Percentiles rank a stretch among this genome's conserved stretches.
These are phyloP conservation scores for Standfussiana lucernea DNA, from an alignment of 2,888 invertebrate species.

Conservation along the genomic window DNA sequence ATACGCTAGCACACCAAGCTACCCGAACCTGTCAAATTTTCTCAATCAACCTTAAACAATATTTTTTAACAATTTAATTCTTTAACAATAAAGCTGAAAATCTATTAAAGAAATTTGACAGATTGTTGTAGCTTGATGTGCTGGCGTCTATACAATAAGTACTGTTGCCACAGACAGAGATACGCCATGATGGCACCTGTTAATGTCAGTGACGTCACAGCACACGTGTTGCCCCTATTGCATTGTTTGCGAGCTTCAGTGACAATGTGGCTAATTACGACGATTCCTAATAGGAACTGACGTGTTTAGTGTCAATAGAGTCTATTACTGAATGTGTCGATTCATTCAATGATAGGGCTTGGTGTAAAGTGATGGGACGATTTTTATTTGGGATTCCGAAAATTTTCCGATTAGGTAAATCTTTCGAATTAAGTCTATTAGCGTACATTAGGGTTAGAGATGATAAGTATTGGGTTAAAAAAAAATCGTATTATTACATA, in stretches of 20 bases:
- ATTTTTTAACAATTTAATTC: no score
- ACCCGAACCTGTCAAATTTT: no score
- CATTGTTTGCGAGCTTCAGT: slow-evolving; percentile 52
- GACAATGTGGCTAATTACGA: slow-evolving; percentile 45
- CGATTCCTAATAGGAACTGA: slow-evolving; percentile 30
- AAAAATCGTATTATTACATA: background rate
- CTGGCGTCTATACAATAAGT: no score
- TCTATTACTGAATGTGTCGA: background rate
- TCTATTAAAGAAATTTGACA: no score
- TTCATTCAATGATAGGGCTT: slow-evolving; percentile 28
- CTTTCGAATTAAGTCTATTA: background rate
- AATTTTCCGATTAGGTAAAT: background rate
- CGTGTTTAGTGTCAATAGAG: background rate
- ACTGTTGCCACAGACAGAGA: slow-evolving; percentile 35
- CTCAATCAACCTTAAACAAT: no score
- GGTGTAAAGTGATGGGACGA: background rate
- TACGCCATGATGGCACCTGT: slow-evolving; percentile 52
- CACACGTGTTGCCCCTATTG: slow-evolving; percentile 57
- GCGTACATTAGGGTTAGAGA: no score
- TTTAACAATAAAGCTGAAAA: no score
- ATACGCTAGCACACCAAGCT: no score
- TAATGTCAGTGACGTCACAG: slow-evolving; percentile 57
- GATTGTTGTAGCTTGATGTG: no score
- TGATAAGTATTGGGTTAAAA: no score
- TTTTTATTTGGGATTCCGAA: background rate